Conservation (phyloP, 2,113 vertebrate species). For the Psittacula cyanocephala region DNA sequence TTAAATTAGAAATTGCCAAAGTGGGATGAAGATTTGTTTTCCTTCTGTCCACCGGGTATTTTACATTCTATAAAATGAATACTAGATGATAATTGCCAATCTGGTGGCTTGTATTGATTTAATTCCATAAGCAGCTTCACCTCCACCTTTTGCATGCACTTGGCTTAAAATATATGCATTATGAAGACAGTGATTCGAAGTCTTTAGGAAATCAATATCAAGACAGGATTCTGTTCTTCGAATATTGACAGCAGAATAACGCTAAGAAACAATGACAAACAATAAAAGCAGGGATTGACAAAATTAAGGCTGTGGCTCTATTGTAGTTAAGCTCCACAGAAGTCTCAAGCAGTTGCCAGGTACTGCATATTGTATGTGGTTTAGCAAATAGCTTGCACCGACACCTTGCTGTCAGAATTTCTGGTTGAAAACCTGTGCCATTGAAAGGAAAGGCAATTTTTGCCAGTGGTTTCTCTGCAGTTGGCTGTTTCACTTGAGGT, state of each 20-base stretch:
- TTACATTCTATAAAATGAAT: constrained; percentile 7
- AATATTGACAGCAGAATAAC: constrained; percentile 51
- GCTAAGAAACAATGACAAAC: constrained; percentile 51
- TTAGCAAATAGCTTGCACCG: background rate
- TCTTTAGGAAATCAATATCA: constrained; percentile 56
- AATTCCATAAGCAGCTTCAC: constrained; percentile 48
- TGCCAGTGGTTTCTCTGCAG: background rate
- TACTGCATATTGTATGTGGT: background rate
- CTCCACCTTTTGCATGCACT: constrained; percentile 42
- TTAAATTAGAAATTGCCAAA: background rate
- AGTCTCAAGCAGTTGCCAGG: background rate
- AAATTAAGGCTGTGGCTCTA: background rate
- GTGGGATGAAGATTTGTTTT: background rate
- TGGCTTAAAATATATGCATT: constrained; percentile 40
- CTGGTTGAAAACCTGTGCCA: background rate
- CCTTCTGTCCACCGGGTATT: background rate
- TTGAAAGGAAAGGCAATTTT: background rate
- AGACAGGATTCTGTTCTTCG: constrained; percentile 40
- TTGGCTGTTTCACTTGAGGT: background rate
- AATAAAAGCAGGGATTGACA: background rate
- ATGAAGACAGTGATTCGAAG: constrained; percentile 51
- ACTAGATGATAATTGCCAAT: background rate
- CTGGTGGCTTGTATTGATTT: constrained; percentile 39
- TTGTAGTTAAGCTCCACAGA: background rate
- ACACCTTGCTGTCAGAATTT: background rate